These are phyloP conservation scores for Herpetotheres cachinnans DNA, from an alignment of 2,113 vertebrate species.

Conservation along the genomic window DNA sequence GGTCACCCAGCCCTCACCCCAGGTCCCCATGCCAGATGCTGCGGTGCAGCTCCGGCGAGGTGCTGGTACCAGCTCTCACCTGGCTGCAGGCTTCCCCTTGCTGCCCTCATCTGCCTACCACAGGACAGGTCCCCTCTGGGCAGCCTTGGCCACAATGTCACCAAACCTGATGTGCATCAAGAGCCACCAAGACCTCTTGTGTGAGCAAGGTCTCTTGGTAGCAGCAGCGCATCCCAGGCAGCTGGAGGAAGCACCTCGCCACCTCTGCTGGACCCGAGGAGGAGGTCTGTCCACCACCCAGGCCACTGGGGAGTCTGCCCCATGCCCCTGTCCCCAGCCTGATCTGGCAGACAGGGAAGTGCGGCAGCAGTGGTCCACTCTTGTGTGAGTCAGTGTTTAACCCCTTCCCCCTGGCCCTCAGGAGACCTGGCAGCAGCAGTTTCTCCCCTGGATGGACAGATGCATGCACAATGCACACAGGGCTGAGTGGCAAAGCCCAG, in stretches of 20 bases:
- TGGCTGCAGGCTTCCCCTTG: not conserved
- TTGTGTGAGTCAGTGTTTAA: not conserved
- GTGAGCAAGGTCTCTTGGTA: not conserved
- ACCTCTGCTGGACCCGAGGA: not conserved
- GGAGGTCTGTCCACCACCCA: not conserved
- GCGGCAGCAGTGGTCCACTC: accelerated
- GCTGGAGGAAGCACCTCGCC: not conserved
- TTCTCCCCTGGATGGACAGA: accelerated
- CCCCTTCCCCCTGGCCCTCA: not conserved
- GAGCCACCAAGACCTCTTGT: not conserved
- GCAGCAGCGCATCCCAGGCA: not conserved
- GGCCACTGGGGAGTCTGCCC: not conserved
- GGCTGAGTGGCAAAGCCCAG: not conserved
- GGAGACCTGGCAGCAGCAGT: not conserved
- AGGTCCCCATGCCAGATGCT: not conserved
- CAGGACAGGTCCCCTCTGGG: not conserved
- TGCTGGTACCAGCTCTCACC: not conserved
- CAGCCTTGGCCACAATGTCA: not conserved
- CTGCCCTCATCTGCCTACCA: not conserved
- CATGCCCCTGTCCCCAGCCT: accelerated
- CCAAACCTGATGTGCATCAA: accelerated
- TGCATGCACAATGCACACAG: accelerated
- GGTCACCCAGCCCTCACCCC: accelerated
- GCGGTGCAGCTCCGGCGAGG: not conserved
- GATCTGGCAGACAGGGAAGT: not conserved